Conservation (phyloP, 2,888 invertebrate genomes). For the Macrosiphum euphorbiae region DNA sequence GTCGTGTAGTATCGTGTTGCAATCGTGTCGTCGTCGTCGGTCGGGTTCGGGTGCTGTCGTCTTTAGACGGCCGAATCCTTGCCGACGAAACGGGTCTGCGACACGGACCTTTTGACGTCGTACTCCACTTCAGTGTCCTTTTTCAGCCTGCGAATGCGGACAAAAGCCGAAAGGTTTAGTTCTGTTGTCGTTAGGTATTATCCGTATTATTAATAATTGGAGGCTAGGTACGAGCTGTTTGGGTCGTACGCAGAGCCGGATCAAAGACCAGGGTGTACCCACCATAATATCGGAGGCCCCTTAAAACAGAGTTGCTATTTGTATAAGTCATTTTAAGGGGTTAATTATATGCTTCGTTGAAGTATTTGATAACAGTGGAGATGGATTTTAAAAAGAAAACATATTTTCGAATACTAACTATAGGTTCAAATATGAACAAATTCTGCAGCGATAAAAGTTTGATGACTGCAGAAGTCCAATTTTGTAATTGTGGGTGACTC, state of each 20-base stretch:
- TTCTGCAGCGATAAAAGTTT: no score
- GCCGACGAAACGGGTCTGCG: conserved; percentile 87
- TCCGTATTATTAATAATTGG: not conserved
- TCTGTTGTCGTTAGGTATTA: not conserved
- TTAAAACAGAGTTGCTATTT: no score
- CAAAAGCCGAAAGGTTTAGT: not conserved
- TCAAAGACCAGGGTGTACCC: no score
- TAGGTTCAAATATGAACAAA: no score
- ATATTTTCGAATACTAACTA: no score
- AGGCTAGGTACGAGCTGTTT: not conserved
- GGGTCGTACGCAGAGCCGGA: no score
- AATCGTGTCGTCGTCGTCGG: not conserved
- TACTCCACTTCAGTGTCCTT: conserved; percentile 85
- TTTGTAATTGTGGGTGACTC: not conserved
- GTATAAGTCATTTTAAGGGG: no score
- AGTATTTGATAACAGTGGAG: no score
- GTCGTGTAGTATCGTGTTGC: not conserved
- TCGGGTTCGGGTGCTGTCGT: not conserved
- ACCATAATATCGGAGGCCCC: no score
- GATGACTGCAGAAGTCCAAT: not conserved
- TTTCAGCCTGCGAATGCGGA: conserved; percentile 74
- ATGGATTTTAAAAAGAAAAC: no score
- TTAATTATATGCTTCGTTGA: no score
- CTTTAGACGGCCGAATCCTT: conserved; percentile 88
- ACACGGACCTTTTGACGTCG: conserved; percentile 85